Conservation (phyloP, 2,113 vertebrate species). For the Lycocorax pyrrhopterus region DNA sequence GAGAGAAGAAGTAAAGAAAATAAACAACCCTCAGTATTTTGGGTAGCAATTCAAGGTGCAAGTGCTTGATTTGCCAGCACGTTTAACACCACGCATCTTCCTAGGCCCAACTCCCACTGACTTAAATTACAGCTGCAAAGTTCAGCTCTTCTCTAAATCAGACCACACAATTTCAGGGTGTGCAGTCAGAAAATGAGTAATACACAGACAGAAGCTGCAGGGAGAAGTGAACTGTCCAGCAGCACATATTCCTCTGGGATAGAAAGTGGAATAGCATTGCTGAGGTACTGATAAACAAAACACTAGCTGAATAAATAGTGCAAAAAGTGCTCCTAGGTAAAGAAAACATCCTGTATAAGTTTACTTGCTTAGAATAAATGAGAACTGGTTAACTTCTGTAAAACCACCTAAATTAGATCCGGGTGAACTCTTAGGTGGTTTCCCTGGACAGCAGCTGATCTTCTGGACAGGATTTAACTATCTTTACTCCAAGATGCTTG, state of each 20-base stretch:
- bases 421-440: background rate
- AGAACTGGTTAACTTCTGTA: background rate
- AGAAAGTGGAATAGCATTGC: background rate
- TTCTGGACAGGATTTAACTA: background rate
- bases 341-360: background rate
- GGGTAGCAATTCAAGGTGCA: background rate
- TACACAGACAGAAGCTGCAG: background rate
- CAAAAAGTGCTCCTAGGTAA: background rate
- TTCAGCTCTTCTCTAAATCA: conserved; percentile 5
- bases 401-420: background rate
- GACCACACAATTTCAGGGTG: background rate
- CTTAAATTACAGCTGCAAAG: background rate
- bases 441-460: background rate
- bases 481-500: background rate
- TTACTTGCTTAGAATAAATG: background rate
- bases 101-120: background rate
- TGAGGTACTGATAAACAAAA: background rate
- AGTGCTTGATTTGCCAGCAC: background rate
- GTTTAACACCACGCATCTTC: background rate
- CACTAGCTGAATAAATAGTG: background rate
- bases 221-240: conserved; percentile 4
- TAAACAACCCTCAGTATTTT: background rate
- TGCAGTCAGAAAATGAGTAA: background rate
- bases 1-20: background rate
- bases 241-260: background rate